phyloP scores from a whole-genome alignment of 2,888 invertebrate species.

The Tortricodes alternella region DNA sequence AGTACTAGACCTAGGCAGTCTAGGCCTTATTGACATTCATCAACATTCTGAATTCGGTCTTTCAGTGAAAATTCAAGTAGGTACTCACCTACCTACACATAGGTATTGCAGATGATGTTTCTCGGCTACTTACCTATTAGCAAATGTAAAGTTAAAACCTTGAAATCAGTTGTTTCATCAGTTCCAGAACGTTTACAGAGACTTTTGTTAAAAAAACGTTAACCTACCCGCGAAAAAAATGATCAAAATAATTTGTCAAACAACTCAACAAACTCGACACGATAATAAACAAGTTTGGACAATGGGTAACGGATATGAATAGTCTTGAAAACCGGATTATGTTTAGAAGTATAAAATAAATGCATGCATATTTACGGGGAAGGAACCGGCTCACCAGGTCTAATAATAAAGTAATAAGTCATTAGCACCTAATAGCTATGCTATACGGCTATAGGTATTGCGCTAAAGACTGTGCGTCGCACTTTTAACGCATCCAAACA shows the following conservation, averaged over 20 bases:
- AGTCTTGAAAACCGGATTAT: constrained; percentile 14
- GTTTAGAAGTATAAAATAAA: constrained; percentile 7
- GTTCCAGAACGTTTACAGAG: no score
- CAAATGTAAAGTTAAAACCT: not conserved
- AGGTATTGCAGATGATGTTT: no score
- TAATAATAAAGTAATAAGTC: constrained; percentile 41
- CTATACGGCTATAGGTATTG: no score
- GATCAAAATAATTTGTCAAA: not conserved
- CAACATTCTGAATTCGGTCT: no score
- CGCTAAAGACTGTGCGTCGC: constrained; percentile 36
- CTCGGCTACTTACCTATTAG: not conserved
- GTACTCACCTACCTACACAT: not conserved
- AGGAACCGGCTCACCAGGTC: constrained; percentile 59
- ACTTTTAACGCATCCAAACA: not conserved
- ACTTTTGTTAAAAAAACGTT: not conserved
- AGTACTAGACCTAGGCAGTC: no score
- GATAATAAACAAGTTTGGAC: constrained; percentile 6
- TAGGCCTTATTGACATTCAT: no score
- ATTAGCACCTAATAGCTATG: no score
- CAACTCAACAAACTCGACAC: not conserved
- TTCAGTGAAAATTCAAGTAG: no score
- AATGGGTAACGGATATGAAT: constrained; percentile 1
- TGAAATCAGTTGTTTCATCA: no score
- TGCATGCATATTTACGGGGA: constrained; percentile 43
- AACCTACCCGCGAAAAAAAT: constrained; percentile 8